Conservation (phyloP, 2,113 vertebrate species). For the Piliocolobus tephrosceles region DNA sequence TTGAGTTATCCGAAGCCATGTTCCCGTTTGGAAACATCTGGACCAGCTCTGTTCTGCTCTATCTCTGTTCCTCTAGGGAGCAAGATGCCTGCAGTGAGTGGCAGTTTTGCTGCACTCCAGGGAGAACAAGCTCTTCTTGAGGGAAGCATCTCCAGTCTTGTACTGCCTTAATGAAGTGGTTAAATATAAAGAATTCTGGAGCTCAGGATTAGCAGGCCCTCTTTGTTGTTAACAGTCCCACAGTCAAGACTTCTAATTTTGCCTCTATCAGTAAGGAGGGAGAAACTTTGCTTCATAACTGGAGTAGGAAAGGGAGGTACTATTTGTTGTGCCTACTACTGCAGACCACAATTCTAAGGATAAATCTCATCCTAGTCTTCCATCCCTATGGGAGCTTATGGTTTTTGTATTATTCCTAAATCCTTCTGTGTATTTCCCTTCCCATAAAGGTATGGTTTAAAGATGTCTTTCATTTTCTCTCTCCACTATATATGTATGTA, state of each 20-base stretch:
- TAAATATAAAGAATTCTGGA: not conserved
- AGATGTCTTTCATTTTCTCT: not conserved
- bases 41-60: not conserved
- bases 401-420: slow-evolving; percentile 15
- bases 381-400: not conserved
- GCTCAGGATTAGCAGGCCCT: not conserved
- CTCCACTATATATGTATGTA: no score
- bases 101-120: not conserved
- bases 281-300: not conserved
- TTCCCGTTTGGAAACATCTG: not conserved
- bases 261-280: not conserved
- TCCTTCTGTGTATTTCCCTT: not conserved
- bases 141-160: not conserved
- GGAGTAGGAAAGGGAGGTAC: not conserved
- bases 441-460: not conserved
- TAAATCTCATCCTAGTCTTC: not conserved
- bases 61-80: not conserved
- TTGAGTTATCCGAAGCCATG: not conserved
- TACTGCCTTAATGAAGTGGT: not conserved
- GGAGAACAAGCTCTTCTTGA: not conserved
- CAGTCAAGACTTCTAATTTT: not conserved
- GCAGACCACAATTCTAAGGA: not conserved
- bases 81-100: not conserved
- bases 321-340: not conserved
- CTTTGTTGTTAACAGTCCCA: not conserved